Base-by-base conservation (phyloP, 2,113 vertebrate species). In the Agelaius phoeniceus region DNA sequence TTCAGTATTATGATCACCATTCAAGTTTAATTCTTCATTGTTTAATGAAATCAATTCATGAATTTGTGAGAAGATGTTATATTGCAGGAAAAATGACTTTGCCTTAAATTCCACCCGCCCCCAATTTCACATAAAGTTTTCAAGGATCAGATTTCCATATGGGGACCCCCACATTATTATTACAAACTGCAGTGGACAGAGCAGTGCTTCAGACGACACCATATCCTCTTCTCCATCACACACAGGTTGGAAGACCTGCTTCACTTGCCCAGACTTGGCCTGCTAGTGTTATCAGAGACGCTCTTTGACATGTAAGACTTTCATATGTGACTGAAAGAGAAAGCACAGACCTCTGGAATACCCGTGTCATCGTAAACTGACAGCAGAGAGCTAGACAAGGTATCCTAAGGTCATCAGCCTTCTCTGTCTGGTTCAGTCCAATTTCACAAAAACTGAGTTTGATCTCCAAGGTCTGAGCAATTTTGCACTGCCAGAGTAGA, bases 81-180 rank as follows among this genome's bases (percentile, higher is more conserved):
- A 6, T 7, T 71, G 31, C 37, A n/a, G 20, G 4, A 90, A 48
- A 85, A 81, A 62, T 41, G 27, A 28, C 18, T 17, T 28, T 75
- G 18, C 12, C 22, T 35, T 35, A 86, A 91, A 87, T 84, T 63
- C 16, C 4, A 6, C 3, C 6, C 0, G 0, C 4, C 6, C 5
- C 2, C 8, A 58, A 3, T 23, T 82, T 44, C 2, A 1, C 41
- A 69, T 4, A 26, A 82, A 62, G 75, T 48, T 66, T 39, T 62
- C 23, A 61, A 52, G 5, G 33, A 52, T 23, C 59, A 52, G 8
- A 44, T 72, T 61, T 59, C 55, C 20, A 22, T 10, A 66, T 0
- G 1, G 12, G 28, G 27, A 19, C 9, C 15, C 24, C 48, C 19
- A 37, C 1, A 3, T 31, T 48, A 43, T 11, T 41, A 72, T 7